Base-by-base conservation (phyloP, 1,140 invertebrate species). In the Drosophila chauvacae region DNA sequence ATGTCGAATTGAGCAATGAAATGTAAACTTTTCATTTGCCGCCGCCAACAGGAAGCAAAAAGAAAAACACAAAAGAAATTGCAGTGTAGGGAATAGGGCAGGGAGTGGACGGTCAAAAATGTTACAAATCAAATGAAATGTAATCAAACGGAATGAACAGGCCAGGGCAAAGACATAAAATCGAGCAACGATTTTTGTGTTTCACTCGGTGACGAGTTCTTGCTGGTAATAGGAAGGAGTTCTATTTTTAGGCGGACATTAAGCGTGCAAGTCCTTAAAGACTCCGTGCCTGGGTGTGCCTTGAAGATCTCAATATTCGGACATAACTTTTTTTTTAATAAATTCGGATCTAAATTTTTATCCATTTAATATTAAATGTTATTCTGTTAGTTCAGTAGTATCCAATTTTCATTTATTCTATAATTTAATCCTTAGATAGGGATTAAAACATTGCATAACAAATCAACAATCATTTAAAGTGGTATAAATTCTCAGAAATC, bases 1-100 rank as follows among this genome's bases (percentile, higher is more conserved):
- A 72, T 72, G 69, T 53, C 69, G 80, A 87, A 87, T 88, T 88
- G 84, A 80, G 81, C 84, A 88, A 84, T 88, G 81, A 87, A 87
- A 88, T 88, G 84, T 88, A 80, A 84, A 80, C 75, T 86, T 86
- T 86, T 79, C 80, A 87, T 84, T 80, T 87, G 71, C 68, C 56
- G 77, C 47, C 56, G 50, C 58, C 69, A 50, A 57, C 76, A 50
- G 68, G 57, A 76, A 61, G 58, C 26, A 71, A 53, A 58, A 37
- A 30, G 60, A 44, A 63, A 13, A 63, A 13, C 48, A 55, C 39
- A 37, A 63, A 53, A 68, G 33, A 28, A 68, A 81, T 39, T 76
- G 47, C 51, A 61, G 45, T 64, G 59, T 45, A 70, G 56, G 63
- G 69, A 60, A 65, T 39, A 39, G 35, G 39, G 13, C 39, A 7